phyloP scores from a whole-genome alignment of 2,113 vertebrate genomes.

The Holacanthus passer region DNA sequence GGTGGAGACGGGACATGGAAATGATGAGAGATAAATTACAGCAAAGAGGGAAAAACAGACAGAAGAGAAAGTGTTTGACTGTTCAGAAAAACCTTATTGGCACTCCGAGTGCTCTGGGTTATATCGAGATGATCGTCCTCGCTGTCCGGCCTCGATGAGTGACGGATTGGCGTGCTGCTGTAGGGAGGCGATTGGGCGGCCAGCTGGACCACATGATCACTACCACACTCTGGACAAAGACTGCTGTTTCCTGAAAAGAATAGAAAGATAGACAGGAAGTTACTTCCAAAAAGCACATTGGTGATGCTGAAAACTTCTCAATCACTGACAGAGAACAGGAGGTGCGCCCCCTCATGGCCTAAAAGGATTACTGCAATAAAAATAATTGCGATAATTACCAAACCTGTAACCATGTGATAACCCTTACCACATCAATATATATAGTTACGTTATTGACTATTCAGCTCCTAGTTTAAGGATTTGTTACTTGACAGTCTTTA shows the following conservation, averaged over 20 bases:
- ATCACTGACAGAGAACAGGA: background rate
- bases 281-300: background rate
- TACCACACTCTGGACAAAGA: conserved; percentile 90
- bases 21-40: background rate
- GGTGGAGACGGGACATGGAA: background rate
- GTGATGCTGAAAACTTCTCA: background rate
- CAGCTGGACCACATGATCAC: conserved; percentile 92
- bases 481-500: background rate
- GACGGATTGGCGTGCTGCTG: conserved; percentile 79
- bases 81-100: conserved; percentile 56
- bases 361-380: background rate
- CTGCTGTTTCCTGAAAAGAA: conserved; percentile 53
- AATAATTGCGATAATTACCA: too few species aligned
- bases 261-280: background rate
- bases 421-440: background rate
- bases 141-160: background rate
- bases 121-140: conserved; percentile 46
- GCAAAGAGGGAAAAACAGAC: background rate
- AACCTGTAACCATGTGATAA: background rate
- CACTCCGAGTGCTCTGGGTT: conserved; percentile 24
- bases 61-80: background rate
- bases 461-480: background rate
- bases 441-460: background rate
- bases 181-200: conserved; percentile 62
- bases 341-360: conserved; percentile 6